A percentile compares a stretch with the other conserved stretches of the same genome.
Evolutionary conservation across 2,888 invertebrate genomes (phyloP).

Genomic region (Laspeyria flexula): DNA sequence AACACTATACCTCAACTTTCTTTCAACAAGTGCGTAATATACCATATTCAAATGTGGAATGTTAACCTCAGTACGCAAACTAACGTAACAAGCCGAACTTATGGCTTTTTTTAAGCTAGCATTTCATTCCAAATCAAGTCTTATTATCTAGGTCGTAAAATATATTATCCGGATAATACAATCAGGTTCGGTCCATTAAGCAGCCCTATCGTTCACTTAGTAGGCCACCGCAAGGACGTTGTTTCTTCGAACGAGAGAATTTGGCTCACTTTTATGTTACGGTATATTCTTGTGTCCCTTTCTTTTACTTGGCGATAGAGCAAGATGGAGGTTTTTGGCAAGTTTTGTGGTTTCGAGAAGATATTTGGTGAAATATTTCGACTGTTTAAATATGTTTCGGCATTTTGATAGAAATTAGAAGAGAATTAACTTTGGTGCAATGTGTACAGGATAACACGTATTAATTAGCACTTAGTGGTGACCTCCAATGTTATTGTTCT

Average conservation of each 20-base stretch:
- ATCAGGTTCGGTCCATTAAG: neutral
- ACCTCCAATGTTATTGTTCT: neutral
- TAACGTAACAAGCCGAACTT: too few relatives aligned
- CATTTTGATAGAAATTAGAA: neutral
- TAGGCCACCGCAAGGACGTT: constrained; percentile 43
- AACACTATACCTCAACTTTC: too few relatives aligned
- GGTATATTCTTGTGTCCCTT: constrained; percentile 33
- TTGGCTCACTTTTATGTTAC: constrained; percentile 41
- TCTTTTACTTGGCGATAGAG: constrained; percentile 1
- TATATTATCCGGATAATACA: neutral
- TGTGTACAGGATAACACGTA: constrained; percentile 5
- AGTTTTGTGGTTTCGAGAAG: constrained; percentile 5
- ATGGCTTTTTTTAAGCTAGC: too few relatives aligned
- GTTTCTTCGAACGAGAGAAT: constrained; percentile 30
- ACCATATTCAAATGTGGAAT: too few relatives aligned
- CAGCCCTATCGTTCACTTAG: constrained; percentile 5
- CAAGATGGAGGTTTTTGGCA: constrained; percentile 21
- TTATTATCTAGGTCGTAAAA: neutral
- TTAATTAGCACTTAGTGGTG: neutral
- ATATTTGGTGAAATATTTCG: neutral
- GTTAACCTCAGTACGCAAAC: too few relatives aligned
- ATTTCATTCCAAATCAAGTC: too few relatives aligned
- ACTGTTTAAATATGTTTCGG: neutral
- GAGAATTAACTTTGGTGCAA: neutral
- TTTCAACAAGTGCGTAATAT: too few relatives aligned